Base-by-base conservation (phyloP, 1,140 invertebrate genomes). In the Spodoptera frugiperda region DNA sequence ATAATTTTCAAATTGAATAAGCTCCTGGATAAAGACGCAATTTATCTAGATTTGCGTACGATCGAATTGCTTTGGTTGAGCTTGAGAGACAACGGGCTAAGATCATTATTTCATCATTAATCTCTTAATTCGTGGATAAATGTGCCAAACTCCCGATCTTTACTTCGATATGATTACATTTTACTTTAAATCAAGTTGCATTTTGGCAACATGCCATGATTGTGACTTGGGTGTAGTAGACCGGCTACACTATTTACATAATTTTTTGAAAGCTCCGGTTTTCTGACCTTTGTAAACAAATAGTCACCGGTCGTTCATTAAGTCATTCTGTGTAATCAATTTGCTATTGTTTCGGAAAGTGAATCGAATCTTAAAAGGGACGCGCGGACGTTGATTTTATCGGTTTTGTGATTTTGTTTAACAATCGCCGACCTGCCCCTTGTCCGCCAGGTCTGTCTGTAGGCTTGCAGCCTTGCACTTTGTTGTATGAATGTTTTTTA, bases 401-500 rank as follows among this genome's bases (percentile, higher is more conserved):
- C 44, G n/a, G 33, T 63, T 44, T 61, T 19, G 30, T 63, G n/a
- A 17, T 63, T 44, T 63, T 19, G 30, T 63, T 44, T 17, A 63
- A 63, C 59, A 63, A 63, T 63, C 33, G 59, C 19, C n/a, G n/a
- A 15, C 3, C 33, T 15, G n/a, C 12, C 1, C 15, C 3, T 15
- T 15, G n/a, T 33, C 2, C 11, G 11, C n/a, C 33, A 39, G 19
- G 51, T 15, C 67, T 25, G 51, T 15, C 67, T 25, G 48, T 25
- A 53, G 49, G 49, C 67, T 70, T 55, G 67, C 67, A 70, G 25
- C 54, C 54, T 70, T 33, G 15, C 17, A 53, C 51, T 17, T 17
- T 9, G n/a, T 17, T 44, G 44, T 44, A 78, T 78, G 82, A 78
- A 81, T 84, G 82, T 84, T 88, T 88, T 90, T 86, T 76, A 78